A percentile compares a stretch with the other conserved stretches of the same genome.
phyloP scores from a whole-genome alignment of 2,888 invertebrate genomes.

The Xylota sylvarum region DNA sequence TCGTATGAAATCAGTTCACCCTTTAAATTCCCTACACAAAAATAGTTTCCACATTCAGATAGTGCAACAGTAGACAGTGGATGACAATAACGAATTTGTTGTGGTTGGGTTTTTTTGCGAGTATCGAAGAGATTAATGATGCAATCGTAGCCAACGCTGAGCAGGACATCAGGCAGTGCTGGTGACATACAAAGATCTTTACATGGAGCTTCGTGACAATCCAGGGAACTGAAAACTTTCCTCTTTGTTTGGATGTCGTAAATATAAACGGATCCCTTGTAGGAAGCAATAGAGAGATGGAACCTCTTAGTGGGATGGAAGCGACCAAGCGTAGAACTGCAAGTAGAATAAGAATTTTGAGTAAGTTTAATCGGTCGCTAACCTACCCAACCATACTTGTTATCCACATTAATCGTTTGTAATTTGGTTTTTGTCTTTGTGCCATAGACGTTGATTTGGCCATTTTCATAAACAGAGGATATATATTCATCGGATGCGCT shows the following conservation, averaged over 20 bases:
- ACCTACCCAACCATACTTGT: slow-evolving; percentile 79
- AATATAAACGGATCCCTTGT: slow-evolving; percentile 82
- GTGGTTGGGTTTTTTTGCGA: slow-evolving; percentile 81
- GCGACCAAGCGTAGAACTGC: slow-evolving; percentile 82
- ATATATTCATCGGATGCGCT: slow-evolving; percentile 84
- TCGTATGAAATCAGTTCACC: slow-evolving; percentile 84
- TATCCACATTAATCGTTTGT: slow-evolving; percentile 82
- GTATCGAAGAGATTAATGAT: slow-evolving; percentile 84
- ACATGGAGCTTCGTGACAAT: slow-evolving; percentile 83
- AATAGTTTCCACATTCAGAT: slow-evolving; percentile 83
- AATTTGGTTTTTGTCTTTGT: slow-evolving; percentile 82
- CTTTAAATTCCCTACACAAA: slow-evolving; percentile 83
- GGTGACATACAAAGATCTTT: slow-evolving; percentile 83
- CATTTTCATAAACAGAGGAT: slow-evolving; percentile 83
- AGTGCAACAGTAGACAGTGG: slow-evolving; percentile 83
- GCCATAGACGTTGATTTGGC: slow-evolving; percentile 82
- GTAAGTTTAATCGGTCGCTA: neutral
- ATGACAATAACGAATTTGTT: slow-evolving; percentile 80
- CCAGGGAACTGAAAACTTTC: slow-evolving; percentile 80
- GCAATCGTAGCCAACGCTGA: slow-evolving; percentile 84
- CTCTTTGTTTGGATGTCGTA: slow-evolving; percentile 83
- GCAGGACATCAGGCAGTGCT: slow-evolving; percentile 80
- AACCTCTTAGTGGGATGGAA: slow-evolving; percentile 84
- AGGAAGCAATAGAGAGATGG: slow-evolving; percentile 82
- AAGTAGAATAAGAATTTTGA: neutral